Evolutionary conservation across 2,113 vertebrate species (phyloP), one percentile per base, ranked within the genome.

Genomic region (Gadus macrocephalus): DNA sequence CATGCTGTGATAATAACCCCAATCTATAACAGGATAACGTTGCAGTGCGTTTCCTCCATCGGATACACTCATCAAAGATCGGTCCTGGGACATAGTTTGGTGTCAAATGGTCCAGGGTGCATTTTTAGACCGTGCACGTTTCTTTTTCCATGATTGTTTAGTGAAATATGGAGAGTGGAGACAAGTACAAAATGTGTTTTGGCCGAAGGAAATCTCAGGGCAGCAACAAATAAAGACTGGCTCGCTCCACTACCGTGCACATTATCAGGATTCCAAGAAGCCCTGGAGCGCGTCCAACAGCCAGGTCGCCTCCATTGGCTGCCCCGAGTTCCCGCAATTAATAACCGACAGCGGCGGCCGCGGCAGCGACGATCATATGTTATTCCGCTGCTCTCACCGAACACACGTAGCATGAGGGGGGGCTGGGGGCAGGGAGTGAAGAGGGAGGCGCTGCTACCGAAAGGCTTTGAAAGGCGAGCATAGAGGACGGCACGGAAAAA

Each of bases 141-240:
- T 38, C 15, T 35, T 67, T 67, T 80, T 69, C 81, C 81, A 83
- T 78, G 80, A 87, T 80, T 90, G 74, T 81, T 78, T 85, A 88
- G 83, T 90, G 88, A 91, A 87, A 86, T 88, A 90, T 82, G 83
- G 85, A 75, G 89, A 88, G 89, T 81, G 83, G 85, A 75, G 89
- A 88, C 85, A 85, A 85, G 82, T 83, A 90, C 81, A 87, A 89
- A 92, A 75, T 58, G 15, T 58, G 55, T 58, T 58, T 76, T 90
- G 89, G 89, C 89, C 82, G 73, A 71, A 19, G 67, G 59, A 84
- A 84, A 74, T 90, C 89, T 89, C 89, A 78, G 73, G 80, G 63
- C 76, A 81, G 84, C 81, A 71, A 90, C 90, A 91, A 90, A 92
- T 90, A 88, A 90, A 73, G 77, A 78, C 12, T 68, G 63, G 69